A percentile compares a stretch with the other conserved stretches of the same genome.
phyloP scores from a whole-genome alignment of 2,888 invertebrate genomes.

The Amblyjoppa proteus region DNA sequence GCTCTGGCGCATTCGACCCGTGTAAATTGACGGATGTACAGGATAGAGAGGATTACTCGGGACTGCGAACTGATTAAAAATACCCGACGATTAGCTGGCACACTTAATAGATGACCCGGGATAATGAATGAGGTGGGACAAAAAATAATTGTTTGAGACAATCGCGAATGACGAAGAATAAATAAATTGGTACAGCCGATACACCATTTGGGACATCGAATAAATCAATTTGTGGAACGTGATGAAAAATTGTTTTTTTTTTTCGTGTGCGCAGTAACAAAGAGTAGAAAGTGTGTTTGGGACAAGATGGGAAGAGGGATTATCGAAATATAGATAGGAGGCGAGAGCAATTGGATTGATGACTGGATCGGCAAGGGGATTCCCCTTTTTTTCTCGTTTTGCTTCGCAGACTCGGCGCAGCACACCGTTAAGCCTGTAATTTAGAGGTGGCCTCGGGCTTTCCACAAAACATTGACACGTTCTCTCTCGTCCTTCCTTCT shows the following conservation, averaged over 20 bases:
- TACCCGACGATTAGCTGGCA: not conserved
- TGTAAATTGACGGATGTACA: not conserved
- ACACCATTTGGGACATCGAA: not conserved
- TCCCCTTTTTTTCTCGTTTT: not conserved
- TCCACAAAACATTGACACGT: slow-evolving; percentile 74
- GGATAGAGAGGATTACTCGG: not conserved
- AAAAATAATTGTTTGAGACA: not conserved
- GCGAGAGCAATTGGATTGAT: slow-evolving; percentile 22
- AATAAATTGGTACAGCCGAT: too few relatives aligned
- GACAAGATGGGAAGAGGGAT: not conserved
- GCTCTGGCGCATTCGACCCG: not conserved
- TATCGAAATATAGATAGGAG: slow-evolving; percentile 16
- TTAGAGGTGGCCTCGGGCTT: slow-evolving; percentile 72
- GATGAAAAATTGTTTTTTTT: not conserved
- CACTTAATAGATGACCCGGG: not conserved
- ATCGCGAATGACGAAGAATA: too few relatives aligned
- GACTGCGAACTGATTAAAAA: not conserved
- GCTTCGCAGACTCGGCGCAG: slow-evolving; percentile 49
- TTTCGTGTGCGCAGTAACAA: not conserved
- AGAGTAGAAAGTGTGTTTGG: not conserved
- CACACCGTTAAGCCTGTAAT: slow-evolving; percentile 70
- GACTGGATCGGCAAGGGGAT: slow-evolving; percentile 2
- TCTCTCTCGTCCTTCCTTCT: slow-evolving; percentile 55
- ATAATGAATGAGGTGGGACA: not conserved
- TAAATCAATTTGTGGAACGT: not conserved